Evolutionary conservation across 30 jellyfish, hydroid and myxozoan species (phyloP).

Genomic region (Hydractinia symbiolongicarpus): DNA sequence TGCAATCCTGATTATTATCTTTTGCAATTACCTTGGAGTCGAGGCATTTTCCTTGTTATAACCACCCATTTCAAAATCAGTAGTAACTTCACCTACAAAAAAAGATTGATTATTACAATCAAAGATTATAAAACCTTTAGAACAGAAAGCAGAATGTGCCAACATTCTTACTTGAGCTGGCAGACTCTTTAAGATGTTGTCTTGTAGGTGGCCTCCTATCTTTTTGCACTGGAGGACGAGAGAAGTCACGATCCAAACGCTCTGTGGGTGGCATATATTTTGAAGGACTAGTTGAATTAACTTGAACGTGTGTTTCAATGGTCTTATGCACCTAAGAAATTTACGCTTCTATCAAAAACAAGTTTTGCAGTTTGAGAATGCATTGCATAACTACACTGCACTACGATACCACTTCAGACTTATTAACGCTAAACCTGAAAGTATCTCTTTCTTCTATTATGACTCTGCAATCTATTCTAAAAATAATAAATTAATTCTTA

Average conservation of each 20-base stretch:
- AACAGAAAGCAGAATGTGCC: too few relatives aligned
- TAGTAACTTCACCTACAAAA: slow-evolving; percentile 1
- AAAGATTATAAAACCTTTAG: too few relatives aligned
- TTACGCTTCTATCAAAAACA: too few relatives aligned
- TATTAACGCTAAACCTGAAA: too few relatives aligned
- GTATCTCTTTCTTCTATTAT: slow-evolving; percentile 18
- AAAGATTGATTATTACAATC: too few relatives aligned
- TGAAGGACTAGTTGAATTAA: slow-evolving; percentile 66
- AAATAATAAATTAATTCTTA: not conserved
- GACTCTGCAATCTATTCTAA: slow-evolving; percentile 17
- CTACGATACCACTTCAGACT: too few relatives aligned
- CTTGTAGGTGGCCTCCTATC: slow-evolving; percentile 83
- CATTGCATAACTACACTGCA: too few relatives aligned
- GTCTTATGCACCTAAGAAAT: slow-evolving; percentile 50
- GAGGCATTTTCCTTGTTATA: slow-evolving; percentile 13
- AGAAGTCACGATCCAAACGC: slow-evolving; percentile 73
- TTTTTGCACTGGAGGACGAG: slow-evolving; percentile 87
- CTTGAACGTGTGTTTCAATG: slow-evolving; percentile 47
- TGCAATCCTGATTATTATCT: too few relatives aligned
- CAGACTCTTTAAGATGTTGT: slow-evolving; percentile 64
- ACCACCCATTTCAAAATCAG: slow-evolving; percentile 13
- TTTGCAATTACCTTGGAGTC: slow-evolving; percentile 11
- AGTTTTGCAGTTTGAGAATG: too few relatives aligned
- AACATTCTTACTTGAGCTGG: slow-evolving; percentile 61
- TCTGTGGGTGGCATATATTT: slow-evolving; percentile 31